phyloP scores from a whole-genome alignment of 2,888 invertebrate species.

The Brenthis daphne region DNA sequence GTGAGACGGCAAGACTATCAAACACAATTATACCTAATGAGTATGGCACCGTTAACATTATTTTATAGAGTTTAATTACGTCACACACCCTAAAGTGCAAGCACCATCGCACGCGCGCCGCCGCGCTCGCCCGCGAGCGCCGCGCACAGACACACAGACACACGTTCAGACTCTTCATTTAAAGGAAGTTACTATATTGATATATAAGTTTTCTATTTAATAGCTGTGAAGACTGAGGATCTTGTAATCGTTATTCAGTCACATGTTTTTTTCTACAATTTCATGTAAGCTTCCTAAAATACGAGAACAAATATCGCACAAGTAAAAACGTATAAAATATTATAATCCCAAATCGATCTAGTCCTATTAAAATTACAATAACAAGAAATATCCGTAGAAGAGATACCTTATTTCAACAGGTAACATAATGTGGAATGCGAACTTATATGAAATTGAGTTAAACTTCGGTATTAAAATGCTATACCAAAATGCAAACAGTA shows the following conservation, averaged over 20 bases:
- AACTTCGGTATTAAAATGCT: background rate
- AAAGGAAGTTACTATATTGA: constrained; percentile 1
- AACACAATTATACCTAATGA: constrained; percentile 38
- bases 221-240: no score
- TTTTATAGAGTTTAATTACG: background rate
- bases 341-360: no score
- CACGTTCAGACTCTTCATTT: constrained; percentile 14
- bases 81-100: no score
- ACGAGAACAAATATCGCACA: no score
- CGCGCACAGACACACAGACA: constrained; percentile 9
- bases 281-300: no score
- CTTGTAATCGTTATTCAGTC: background rate
- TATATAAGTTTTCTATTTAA: constrained; percentile 1
- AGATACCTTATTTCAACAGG: no score
- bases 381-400: no score
- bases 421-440: constrained; percentile 4
- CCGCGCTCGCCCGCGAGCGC: constrained; percentile 22
- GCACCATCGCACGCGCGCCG: background rate
- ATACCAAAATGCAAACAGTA: background rate
- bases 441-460: background rate
- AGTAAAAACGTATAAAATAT: no score
- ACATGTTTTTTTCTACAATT: no score
- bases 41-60: constrained; percentile 53
- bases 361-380: no score
- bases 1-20: constrained; percentile 16